A percentile compares a stretch with the other conserved stretches of the same genome.
These are phyloP conservation scores for Syngnathus rostellatus DNA, from an alignment of 2,797 vertebrate species.

Conservation along the genomic window DNA sequence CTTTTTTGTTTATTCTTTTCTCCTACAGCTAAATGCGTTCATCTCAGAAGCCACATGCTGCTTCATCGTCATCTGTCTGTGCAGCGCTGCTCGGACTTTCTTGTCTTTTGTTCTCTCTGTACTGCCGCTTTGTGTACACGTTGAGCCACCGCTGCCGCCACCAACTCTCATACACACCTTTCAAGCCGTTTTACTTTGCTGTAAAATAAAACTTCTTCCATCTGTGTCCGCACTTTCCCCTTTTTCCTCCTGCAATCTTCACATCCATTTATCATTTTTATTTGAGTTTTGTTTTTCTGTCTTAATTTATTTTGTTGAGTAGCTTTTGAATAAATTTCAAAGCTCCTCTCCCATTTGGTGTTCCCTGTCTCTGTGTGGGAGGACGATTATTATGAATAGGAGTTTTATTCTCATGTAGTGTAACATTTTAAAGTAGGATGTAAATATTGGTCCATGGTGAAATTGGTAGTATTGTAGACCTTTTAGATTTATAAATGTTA, in stretches of 20 bases:
- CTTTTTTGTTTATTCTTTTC: constrained; percentile 26
- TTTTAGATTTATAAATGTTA: too few relatives aligned
- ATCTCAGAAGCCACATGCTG: constrained; percentile 67
- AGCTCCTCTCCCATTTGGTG: constrained; percentile 50
- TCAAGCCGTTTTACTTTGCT: constrained; percentile 64
- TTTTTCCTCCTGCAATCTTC: constrained; percentile 47
- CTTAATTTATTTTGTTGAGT: constrained; percentile 64
- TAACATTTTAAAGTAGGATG: background rate
- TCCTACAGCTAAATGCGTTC: constrained; percentile 84
- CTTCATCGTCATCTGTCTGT: constrained; percentile 68
- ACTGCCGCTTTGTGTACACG: constrained; percentile 36
- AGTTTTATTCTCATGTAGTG: background rate
- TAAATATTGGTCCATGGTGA: too few relatives aligned
- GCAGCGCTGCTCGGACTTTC: constrained; percentile 64
- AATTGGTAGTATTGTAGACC: too few relatives aligned
- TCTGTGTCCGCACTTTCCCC: constrained; percentile 47
- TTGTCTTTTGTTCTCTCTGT: constrained; percentile 42
- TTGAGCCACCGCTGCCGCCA: constrained; percentile 45
- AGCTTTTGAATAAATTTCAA: constrained; percentile 70
- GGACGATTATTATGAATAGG: constrained; percentile 6
- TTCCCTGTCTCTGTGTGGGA: constrained; percentile 41
- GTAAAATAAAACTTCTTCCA: constrained; percentile 90
- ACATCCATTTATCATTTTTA: constrained; percentile 34
- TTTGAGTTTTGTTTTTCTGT: constrained; percentile 40
- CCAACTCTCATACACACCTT: constrained; percentile 72